Percentiles rank a stretch among this genome's conserved stretches.
phyloP scores from a whole-genome alignment of 2,888 invertebrate species.

The Eristalinus sepulchralis region DNA sequence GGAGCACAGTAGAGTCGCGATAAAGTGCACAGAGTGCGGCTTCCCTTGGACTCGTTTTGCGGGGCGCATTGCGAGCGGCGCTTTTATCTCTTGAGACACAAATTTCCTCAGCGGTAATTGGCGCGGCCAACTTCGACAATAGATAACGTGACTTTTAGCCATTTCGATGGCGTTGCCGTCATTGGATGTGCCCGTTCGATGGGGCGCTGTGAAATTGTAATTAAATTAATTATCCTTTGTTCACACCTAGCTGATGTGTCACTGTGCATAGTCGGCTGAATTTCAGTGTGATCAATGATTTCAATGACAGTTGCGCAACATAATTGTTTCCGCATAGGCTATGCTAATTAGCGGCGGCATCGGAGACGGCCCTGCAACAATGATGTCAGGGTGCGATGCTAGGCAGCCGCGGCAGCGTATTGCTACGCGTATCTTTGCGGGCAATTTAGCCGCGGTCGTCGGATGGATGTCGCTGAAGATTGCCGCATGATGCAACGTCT shows the following conservation, averaged over 20 bases:
- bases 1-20: conserved; percentile 10
- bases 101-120: conserved; percentile 21
- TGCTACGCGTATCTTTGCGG: conserved; percentile 40
- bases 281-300: conserved; percentile 63
- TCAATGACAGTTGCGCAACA: conserved; percentile 64
- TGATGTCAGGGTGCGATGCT: background rate
- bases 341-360: conserved; percentile 31
- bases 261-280: conserved; percentile 40
- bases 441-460: conserved; percentile 15
- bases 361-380: background rate
- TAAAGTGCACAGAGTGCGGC: background rate
- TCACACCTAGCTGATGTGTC: conserved; percentile 21
- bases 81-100: background rate
- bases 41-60: conserved; percentile 5
- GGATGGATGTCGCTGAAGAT: background rate
- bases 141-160: conserved; percentile 68
- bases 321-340: conserved; percentile 58
- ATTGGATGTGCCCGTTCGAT: background rate
- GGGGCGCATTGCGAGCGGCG: background rate
- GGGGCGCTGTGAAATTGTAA: conserved; percentile 22
- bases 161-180: conserved; percentile 8
- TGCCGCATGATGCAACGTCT: background rate
- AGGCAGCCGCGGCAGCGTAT: background rate
- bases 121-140: conserved; percentile 54
- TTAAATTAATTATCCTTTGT: conserved; percentile 63